A percentile compares a stretch with the other conserved stretches of the same genome.
Conservation (phyloP, 2,797 vertebrate species). For the Octomys mimax region DNA sequence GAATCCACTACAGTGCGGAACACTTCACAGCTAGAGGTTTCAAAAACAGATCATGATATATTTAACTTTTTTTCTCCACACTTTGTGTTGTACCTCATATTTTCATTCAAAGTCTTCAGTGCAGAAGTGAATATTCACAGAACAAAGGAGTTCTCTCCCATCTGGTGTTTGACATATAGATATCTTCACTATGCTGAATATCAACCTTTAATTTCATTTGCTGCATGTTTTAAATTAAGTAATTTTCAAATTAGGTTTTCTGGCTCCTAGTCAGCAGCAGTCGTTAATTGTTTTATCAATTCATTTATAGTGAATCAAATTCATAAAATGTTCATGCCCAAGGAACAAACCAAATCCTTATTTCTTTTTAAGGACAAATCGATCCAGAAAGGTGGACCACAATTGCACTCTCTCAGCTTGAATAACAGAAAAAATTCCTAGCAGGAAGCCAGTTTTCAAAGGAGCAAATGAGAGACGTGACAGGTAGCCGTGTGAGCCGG, state of each 20-base stretch:
- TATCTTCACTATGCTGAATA: conserved; percentile 56
- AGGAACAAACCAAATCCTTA: neutral
- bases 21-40: neutral
- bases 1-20: neutral
- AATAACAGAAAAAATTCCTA: neutral
- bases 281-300: conserved; percentile 68
- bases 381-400: neutral
- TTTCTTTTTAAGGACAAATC: neutral
- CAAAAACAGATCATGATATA: neutral
- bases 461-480: neutral
- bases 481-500: neutral
- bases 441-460: neutral
- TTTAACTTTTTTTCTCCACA: conserved; percentile 9
- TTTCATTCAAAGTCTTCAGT: conserved; percentile 42
- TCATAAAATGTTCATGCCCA: conserved; percentile 53
- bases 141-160: conserved; percentile 29
- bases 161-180: conserved; percentile 54
- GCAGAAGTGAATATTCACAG: conserved; percentile 49
- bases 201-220: conserved; percentile 66
- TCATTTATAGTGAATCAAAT: conserved; percentile 68
- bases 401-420: neutral
- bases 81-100: neutral
- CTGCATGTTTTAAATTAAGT: conserved; percentile 64
- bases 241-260: conserved; percentile 66
- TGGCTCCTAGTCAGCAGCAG: conserved; percentile 2